Conservation (phyloP, 2,797 vertebrate species). For the Xenopus petersii region DNA sequence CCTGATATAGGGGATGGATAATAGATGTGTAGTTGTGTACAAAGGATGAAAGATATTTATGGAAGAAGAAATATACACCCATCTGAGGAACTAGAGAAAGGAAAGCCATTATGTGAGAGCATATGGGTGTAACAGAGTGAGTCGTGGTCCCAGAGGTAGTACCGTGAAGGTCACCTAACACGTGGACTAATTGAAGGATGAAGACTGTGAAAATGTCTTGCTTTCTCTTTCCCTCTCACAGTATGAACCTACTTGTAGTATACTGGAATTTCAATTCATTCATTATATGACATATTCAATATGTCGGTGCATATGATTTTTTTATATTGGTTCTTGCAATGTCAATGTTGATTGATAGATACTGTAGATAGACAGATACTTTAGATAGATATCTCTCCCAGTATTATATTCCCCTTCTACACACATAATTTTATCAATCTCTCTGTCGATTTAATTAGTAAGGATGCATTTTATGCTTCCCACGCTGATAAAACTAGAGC, state of each 20-base stretch:
- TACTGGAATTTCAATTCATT: no score
- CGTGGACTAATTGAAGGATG: not conserved
- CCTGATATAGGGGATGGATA: no score
- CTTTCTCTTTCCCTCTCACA: not conserved
- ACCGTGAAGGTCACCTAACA: conserved; percentile 4
- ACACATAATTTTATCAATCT: not conserved
- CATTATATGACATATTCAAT: no score
- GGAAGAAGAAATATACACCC: not conserved
- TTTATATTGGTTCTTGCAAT: no score
- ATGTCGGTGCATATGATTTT: no score
- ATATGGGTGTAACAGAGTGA: not conserved
- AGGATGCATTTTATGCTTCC: conserved; percentile 32
- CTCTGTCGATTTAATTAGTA: conserved; percentile 37
- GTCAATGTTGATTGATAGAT: no score
- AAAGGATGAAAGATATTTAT: no score
- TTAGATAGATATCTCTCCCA: no score
- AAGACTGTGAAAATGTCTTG: not conserved
- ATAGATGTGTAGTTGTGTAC: no score
- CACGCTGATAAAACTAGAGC: conserved; percentile 41
- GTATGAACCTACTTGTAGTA: no score
- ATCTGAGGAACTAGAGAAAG: not conserved
- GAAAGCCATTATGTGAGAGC: not conserved
- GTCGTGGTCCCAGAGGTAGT: conserved; percentile 5
- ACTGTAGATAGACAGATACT: no score
- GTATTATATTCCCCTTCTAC: no score